Evolutionary conservation across 1,140 invertebrate genomes (phyloP).

Genomic region (Zaprionus ghesquierei): DNA sequence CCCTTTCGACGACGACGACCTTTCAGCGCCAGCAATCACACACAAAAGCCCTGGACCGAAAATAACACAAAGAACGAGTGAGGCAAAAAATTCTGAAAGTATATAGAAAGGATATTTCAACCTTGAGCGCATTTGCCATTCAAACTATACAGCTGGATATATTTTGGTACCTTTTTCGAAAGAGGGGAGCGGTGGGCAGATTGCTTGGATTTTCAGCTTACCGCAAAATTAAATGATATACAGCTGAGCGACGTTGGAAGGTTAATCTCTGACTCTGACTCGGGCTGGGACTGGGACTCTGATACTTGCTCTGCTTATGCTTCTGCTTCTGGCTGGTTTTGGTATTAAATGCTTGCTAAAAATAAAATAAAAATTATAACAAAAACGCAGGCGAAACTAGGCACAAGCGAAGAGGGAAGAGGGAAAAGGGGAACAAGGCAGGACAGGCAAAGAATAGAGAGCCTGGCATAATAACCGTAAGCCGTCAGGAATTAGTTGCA

Average conservation of each 20-base stretch:
- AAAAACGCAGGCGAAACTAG: constrained; percentile 13
- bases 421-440: neutral
- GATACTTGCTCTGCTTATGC: constrained; percentile 15
- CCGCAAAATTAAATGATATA: constrained; percentile 67
- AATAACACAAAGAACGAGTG: neutral
- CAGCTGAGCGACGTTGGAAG: constrained; percentile 64
- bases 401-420: neutral
- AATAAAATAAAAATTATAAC: constrained; percentile 60
- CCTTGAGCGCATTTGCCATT: constrained; percentile 32
- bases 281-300: neutral
- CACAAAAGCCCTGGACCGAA: neutral
- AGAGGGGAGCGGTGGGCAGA: constrained; percentile 18
- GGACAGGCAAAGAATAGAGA: neutral
- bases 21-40: constrained; percentile 3
- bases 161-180: constrained; percentile 36
- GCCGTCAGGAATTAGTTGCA: constrained; percentile 79
- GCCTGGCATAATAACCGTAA: constrained; percentile 66
- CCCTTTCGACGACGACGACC: constrained; percentile 28
- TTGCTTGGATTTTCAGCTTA: constrained; percentile 66
- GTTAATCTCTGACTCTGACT: constrained; percentile 62
- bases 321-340: neutral
- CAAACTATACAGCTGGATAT: constrained; percentile 18
- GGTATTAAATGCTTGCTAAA: constrained; percentile 54
- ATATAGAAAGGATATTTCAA: constrained; percentile 15
- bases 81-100: neutral